Percentiles rank a stretch among this genome's conserved stretches.
These are phyloP conservation scores for Drosophila quinaria DNA, from an alignment of 2,888 invertebrate species.

Conservation along the genomic window DNA sequence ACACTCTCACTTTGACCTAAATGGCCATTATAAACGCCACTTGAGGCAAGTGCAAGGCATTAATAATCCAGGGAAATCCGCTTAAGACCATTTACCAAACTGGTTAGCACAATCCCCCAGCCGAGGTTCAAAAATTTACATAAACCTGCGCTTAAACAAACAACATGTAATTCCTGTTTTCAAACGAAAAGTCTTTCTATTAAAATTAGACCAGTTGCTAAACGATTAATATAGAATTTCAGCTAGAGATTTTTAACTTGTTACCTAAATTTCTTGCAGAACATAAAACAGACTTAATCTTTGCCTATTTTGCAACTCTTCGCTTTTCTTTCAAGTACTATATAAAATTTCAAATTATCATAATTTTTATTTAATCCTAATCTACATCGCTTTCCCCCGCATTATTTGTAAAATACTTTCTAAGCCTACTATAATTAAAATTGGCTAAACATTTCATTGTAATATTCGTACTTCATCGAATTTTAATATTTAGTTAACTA, in stretches of 20 bases:
- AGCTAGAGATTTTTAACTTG: neutral
- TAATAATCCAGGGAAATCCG: conserved; percentile 59
- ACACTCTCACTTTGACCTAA: conserved; percentile 56
- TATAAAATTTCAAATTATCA: too few relatives aligned
- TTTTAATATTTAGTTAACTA: too few relatives aligned
- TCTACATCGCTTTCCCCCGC: too few relatives aligned
- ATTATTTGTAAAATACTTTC: too few relatives aligned
- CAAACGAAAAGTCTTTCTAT: conserved; percentile 3
- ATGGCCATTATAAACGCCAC: conserved; percentile 64
- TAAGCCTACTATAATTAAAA: too few relatives aligned
- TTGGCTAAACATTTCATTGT: too few relatives aligned
- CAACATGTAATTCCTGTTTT: conserved; percentile 12
- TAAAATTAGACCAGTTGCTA: neutral
- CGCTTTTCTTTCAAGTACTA: neutral
- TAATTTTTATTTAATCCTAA: neutral
- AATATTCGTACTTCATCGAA: too few relatives aligned
- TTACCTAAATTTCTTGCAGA: neutral
- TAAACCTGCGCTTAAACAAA: conserved; percentile 5
- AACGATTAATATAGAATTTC: neutral
- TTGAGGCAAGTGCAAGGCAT: conserved; percentile 56
- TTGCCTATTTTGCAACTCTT: neutral
- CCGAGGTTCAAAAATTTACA: conserved; percentile 15
- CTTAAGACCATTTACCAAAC: conserved; percentile 51
- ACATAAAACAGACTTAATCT: neutral
- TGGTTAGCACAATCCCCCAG: conserved; percentile 26